Base-by-base conservation (phyloP, 2,797 vertebrate genomes). In the Onychomys torridus region DNA sequence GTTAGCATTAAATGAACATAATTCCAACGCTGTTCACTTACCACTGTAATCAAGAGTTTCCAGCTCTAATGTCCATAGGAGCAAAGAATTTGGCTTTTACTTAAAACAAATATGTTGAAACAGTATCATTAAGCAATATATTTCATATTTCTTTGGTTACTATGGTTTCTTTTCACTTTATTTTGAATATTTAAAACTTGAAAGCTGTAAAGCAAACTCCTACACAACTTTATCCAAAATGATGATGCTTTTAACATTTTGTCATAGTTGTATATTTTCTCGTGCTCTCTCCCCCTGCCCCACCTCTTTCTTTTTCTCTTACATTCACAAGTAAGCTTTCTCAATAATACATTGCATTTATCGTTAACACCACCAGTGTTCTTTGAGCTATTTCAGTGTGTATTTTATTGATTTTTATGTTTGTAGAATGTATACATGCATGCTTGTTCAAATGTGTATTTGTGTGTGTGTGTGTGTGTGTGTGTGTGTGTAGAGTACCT, bases 21-120 rank as follows among this genome's bases (percentile, higher is more conserved):
- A 88, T 61, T 90, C 27, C 37, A 91, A 49, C 79, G 94, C 61
- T 87, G 13, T 88, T 57, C 67, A 78, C 37, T 83, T 85, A 55
- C 49, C 12, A 82, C 73, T 85, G 77, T 29, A 77, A 69, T 76
- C 59, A 52, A 46, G 93, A 93, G 40, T 19, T 52, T 52, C 71
- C 40, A 85, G 9, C 7, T 63, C 52, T 55, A 25, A 96, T 43
- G 55, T 73, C 43, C 91, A 78, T 21, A 63, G 71, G 76, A 81
- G 67, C 75, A 77, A 88, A 14, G 89, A 69, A 84, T 46, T 85
- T 94, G 43, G 13, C 37, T 81, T 95, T 87, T 85, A 10, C 49
- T n/a, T 81, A 78, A 84, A 93, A 95, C 52, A 94, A 92, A 94
- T 77, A 1, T 34, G 86, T 71, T 75, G 57, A 94, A 21, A 94